Percentiles rank a stretch among this genome's conserved stretches.
These are phyloP conservation scores for Apostichopus californicus DNA, from an alignment of 35 echinoderm and acorn worm species.

Conservation along the genomic window DNA sequence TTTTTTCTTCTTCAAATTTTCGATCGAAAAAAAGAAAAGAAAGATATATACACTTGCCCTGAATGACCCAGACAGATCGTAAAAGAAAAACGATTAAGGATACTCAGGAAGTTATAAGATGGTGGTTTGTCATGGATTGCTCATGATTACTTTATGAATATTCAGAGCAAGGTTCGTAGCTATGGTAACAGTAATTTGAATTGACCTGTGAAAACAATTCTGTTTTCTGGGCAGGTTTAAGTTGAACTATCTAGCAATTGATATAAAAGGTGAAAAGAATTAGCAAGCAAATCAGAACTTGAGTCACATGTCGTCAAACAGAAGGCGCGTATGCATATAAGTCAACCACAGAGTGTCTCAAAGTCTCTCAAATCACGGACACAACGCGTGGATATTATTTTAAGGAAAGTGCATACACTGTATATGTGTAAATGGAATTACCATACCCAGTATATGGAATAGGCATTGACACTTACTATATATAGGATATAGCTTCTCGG, in stretches of 20 bases:
- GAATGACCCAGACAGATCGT: slow-evolving; percentile 35
- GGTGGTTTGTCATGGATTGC: slow-evolving; percentile 22
- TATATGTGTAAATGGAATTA: neutral
- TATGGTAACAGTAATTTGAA: neutral
- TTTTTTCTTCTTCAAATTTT: neutral
- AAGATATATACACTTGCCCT: slow-evolving; percentile 25
- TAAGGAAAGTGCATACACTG: neutral
- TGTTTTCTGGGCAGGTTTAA: neutral
- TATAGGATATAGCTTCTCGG: too few species aligned
- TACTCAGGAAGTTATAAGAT: slow-evolving; percentile 44
- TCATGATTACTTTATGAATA: slow-evolving; percentile 3
- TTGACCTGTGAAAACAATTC: slow-evolving; percentile 16
- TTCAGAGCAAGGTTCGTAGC: neutral
- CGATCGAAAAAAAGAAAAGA: neutral
- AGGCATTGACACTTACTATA: too few species aligned
- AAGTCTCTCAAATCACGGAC: neutral
- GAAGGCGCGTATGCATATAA: too few species aligned
- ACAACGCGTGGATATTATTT: neutral
- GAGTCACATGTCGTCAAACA: too few species aligned
- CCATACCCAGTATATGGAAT: neutral
- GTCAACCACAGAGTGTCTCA: too few species aligned
- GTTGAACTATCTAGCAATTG: neutral
- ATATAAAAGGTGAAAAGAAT: neutral
- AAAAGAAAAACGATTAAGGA: slow-evolving; percentile 13
- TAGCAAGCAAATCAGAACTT: neutral